Base-by-base conservation (phyloP, 2,797 vertebrate genomes). In the Peromyscus eremicus region DNA sequence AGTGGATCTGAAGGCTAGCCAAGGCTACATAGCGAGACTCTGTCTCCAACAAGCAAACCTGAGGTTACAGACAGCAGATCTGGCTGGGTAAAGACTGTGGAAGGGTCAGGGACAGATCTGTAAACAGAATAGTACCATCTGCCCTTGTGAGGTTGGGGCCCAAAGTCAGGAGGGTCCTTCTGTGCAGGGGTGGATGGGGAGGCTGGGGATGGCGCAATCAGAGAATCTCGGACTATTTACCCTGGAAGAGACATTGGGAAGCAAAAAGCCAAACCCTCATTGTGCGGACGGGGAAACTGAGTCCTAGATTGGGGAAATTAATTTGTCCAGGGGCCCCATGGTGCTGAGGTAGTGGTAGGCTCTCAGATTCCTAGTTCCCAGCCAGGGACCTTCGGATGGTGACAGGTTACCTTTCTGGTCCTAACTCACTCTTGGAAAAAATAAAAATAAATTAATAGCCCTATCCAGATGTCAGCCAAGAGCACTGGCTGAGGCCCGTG, bases 341-440 rank as follows among this genome's bases (percentile, higher is more conserved):
- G 85, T 40, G 80, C 90, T 55, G 57, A 97, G 91, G 46, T 52
- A 95, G 95, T 27, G 21, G 40, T 75, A 97, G 94, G 68, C 55
- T 96, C 90, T 92, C 52, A 60, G 71, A 77, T 62, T 70, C 70
- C 88, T 92, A 86, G 75, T 91, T 91, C 81, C 85, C 91, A 82
- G 76, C 77, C 94, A 92, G 86, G 90, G 79, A 83, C 82, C 70
- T 96, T 82, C 79, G 29, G 89, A 92, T 17, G 43, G 64, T 66
- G 79, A 86, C 82, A 91, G 49, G 73, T 94, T 90, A 83, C 96
- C 90, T 92, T 94, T 92, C 92, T 37, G 93, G 93, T 96, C 91
- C 95, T 96, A 90, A 95, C 34, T 96, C 92, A 73, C 83, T 97
- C 97, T 97, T 89, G 52, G 23, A 68, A 81, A 57, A 91, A 70